Evolutionary conservation across 2,888 invertebrate species (phyloP), one percentile per base, ranked within the genome.

Genomic region (Phragmatobia fuliginosa): DNA sequence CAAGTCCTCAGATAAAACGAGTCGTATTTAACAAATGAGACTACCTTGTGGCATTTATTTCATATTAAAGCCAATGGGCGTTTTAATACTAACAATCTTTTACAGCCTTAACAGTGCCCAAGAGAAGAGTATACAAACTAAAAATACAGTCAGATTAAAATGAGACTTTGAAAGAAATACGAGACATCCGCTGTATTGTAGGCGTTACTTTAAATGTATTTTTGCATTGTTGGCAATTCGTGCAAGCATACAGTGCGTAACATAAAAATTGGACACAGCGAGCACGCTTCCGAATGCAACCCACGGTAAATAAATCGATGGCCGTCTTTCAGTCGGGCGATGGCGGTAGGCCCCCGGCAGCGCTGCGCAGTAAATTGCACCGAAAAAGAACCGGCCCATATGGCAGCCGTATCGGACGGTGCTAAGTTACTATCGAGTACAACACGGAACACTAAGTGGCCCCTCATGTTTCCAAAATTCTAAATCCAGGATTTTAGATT

Each of bases 381-480:
- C 91, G 87, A 93, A 94, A 94, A 93, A 91, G 91, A 92, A 90
- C 87, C 88, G 88, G 84, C 90, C 91, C 90, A 92, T 91, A 91
- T 91, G 91, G 91, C 91, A 90, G 88, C 88, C 89, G 91, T 90
- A 92, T 92, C 91, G 91, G 91, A 89, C 90, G 85, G 87, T 83
- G 87, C 90, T 92, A 92, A 94, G 90, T 94, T 92, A 92, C 93
- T 91, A 91, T 88, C 90, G 85, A 78, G 79, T 80, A 87, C 88
- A 90, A 94, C 93, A 94, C 85, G 89, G 87, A 82, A 83, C 90
- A 89, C 90, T 95, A 95, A 95, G 91, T 95, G 94, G 93, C 86
- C 94, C 94, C 94, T 92, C 94, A 91, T 94, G 94, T 95, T 91
- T 91, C 87, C 81, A 89, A 92, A 91, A 91, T 90, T 90, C 90